Evolutionary conservation across 1,140 invertebrate species (phyloP), one percentile per base, ranked within the genome.

Genomic region (Drosophila santomea): DNA sequence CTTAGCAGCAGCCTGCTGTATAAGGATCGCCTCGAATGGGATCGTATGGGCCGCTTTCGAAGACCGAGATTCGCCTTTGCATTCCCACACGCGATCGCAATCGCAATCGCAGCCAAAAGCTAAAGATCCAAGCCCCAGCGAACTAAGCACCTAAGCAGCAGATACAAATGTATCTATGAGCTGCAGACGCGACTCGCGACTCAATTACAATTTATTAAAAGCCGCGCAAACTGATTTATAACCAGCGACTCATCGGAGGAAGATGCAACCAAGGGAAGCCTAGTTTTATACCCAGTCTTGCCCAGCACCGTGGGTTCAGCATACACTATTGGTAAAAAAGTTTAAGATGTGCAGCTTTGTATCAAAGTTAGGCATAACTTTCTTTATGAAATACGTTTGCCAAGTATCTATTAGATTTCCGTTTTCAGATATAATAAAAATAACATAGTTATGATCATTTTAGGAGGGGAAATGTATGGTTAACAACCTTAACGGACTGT

Each of bases 171-270:
- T 88, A 84, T 88, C 85, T 90, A 88, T 88, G 84, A 82, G 72
- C 64, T 86, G 75, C 68, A 82, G 69, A 67, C 80, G 80, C 78
- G 76, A 80, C 74, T 84, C 84, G 84, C 84, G 84, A 88, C 84
- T 88, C 84, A 88, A 88, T 88, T 88, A 88, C 84, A 88, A 89
- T 88, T 88, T 89, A 86, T 86, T 88, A 89, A 88, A 88, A 88
- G 84, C 68, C 75, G 83, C 83, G 63, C 84, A 88, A 75, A 89
- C 85, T 88, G 84, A 88, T 88, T 88, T 88, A 88, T 88, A 88
- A 85, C 77, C 76, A 83, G 59, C 32, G 36, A 79, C 47, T 63
- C 50, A 47, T 36, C 56, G 47, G 15, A 68, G 62, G 60, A 66
- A 73, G 71, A 59, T 35, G 36, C 25, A 17, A 48, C 67, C 56